phyloP scores from a whole-genome alignment of 2,888 invertebrate genomes.

The Agonopterix subpropinquella region DNA sequence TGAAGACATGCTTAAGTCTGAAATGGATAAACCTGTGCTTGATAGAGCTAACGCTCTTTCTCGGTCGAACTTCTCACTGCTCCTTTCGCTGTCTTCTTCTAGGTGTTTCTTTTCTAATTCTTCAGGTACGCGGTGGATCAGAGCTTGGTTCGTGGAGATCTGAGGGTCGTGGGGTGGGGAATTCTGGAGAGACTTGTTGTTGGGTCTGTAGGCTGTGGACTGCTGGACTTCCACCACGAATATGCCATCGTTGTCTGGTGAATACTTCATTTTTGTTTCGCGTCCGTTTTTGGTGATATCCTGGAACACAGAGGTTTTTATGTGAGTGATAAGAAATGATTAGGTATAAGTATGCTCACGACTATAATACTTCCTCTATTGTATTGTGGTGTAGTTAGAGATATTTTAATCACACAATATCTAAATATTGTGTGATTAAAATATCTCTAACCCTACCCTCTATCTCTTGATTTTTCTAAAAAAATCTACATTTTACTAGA shows the following conservation, averaged over 20 bases:
- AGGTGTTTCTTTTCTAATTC: constrained; percentile 45
- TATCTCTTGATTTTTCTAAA: too few species aligned
- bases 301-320: constrained; percentile 47
- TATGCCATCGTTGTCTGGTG: constrained; percentile 82
- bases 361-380: too few species aligned
- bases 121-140: constrained; percentile 62
- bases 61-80: constrained; percentile 42
- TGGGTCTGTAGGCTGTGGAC: constrained; percentile 56
- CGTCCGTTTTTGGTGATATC: constrained; percentile 82
- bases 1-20: constrained; percentile 85
- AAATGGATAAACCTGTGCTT: constrained; percentile 88
- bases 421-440: too few species aligned
- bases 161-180: constrained; percentile 57
- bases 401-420: too few species aligned
- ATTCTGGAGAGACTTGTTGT: constrained; percentile 44
- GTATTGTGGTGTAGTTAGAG: too few species aligned
- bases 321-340: neutral
- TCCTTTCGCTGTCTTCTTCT: constrained; percentile 52
- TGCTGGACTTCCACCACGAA: constrained; percentile 82
- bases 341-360: too few species aligned
- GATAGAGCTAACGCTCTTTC: constrained; percentile 72
- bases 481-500: too few species aligned
- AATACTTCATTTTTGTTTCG: constrained; percentile 85
- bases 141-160: constrained; percentile 66
- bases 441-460: too few species aligned